A percentile compares a stretch with the other conserved stretches of the same genome.
phyloP scores from a whole-genome alignment of 1,140 invertebrate genomes.

The Acyrthosiphon pisum region DNA sequence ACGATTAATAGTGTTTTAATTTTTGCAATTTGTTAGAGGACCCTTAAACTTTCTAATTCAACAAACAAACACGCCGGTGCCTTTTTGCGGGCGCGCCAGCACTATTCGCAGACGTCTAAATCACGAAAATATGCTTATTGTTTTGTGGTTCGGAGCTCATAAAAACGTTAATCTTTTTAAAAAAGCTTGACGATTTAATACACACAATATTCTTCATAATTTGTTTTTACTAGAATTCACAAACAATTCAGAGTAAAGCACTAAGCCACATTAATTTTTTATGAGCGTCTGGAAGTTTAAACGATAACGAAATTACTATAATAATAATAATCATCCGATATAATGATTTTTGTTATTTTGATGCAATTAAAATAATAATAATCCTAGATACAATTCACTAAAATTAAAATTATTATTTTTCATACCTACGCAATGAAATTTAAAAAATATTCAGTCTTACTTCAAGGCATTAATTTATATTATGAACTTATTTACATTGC shows the following conservation, averaged over 20 bases:
- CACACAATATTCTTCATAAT: background rate
- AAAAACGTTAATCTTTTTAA: background rate
- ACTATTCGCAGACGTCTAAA: background rate
- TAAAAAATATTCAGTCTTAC: background rate
- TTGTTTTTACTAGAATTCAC: background rate
- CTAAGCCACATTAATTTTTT: background rate
- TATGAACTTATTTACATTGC: too few relatives aligned
- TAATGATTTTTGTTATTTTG: background rate
- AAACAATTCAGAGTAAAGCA: background rate
- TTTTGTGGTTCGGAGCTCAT: background rate
- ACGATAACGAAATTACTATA: background rate
- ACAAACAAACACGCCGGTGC: background rate
- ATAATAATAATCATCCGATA: background rate
- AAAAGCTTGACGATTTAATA: background rate
- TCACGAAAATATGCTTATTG: background rate
- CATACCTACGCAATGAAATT: background rate
- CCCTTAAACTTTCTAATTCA: background rate
- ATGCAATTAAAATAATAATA: background rate
- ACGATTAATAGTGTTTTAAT: constrained; percentile 42
- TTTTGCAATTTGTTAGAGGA: background rate
- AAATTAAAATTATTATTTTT: background rate
- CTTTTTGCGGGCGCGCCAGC: background rate
- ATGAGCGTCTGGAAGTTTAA: background rate
- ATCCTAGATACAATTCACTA: background rate
- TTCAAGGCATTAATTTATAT: too few relatives aligned